These are phyloP conservation scores for Andrena fulva DNA, from an alignment of 2,888 invertebrate species.

Conservation along the genomic window DNA sequence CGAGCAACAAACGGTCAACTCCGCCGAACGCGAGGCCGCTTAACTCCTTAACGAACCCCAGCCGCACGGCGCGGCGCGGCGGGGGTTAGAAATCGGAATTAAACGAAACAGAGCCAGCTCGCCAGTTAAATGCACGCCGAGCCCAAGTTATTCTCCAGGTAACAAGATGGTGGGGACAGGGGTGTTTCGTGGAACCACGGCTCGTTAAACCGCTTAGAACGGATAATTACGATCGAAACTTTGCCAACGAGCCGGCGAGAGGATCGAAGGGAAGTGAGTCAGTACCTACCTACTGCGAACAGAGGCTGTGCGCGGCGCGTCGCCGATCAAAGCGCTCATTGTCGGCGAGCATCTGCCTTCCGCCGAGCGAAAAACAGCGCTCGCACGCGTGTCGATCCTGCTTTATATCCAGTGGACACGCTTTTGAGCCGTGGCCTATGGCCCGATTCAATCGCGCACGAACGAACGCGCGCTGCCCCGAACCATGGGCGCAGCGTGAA, in stretches of 20 bases:
- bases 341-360: constrained; percentile 27
- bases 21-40: neutral
- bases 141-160: constrained; percentile 54
- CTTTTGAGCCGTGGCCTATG: constrained; percentile 34
- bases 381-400: neutral
- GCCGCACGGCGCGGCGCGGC: neutral
- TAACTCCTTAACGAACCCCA: constrained; percentile 21
- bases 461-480: constrained; percentile 9
- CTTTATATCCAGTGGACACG: constrained; percentile 61
- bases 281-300: constrained; percentile 7
- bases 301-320: constrained; percentile 3
- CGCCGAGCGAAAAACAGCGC: neutral
- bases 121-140: constrained; percentile 54
- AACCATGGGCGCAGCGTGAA: constrained; percentile 44
- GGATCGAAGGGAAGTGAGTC: constrained; percentile 47
- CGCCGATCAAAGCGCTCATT: constrained; percentile 19
- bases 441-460: constrained; percentile 47
- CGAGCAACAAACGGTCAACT: neutral
- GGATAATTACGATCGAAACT: constrained; percentile 72
- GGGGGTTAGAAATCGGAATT: constrained; percentile 48
- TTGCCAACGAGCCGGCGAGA: constrained; percentile 62
- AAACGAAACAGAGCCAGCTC: constrained; percentile 34
- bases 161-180: constrained; percentile 56
- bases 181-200: constrained; percentile 63
- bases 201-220: constrained; percentile 71